Conservation (phyloP, 2,888 invertebrate species). For the Lycaena phlaeas region DNA sequence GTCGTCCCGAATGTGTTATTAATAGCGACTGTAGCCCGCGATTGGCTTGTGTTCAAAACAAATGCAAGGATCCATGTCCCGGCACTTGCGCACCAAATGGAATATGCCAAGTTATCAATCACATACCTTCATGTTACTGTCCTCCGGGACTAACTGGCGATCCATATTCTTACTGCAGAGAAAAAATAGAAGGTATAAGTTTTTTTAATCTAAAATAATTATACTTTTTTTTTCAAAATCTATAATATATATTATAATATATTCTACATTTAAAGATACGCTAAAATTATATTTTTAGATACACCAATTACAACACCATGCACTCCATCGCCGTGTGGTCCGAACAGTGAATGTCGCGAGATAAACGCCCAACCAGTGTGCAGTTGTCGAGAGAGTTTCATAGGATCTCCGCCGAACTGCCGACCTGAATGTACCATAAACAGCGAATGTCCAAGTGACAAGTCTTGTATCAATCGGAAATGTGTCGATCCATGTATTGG, state of each 20-base stretch:
- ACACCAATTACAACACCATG: conserved; percentile 66
- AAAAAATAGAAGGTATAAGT: conserved; percentile 51
- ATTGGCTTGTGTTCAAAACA: conserved; percentile 81
- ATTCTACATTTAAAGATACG: too few species aligned
- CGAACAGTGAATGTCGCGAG: conserved; percentile 82
- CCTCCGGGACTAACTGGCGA: conserved; percentile 78
- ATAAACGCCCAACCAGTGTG: conserved; percentile 79
- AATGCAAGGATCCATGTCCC: conserved; percentile 86
- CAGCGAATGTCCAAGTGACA: conserved; percentile 82
- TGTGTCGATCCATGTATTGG: conserved; percentile 86
- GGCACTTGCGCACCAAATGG: conserved; percentile 82
- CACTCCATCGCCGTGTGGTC: conserved; percentile 84
- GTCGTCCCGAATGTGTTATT: conserved; percentile 85
- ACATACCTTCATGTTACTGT: conserved; percentile 82
- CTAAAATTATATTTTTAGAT: conserved; percentile 32
- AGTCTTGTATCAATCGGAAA: conserved; percentile 83
- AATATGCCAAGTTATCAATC: conserved; percentile 82
- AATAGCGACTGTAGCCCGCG: conserved; percentile 84
- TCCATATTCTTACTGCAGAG: conserved; percentile 77
- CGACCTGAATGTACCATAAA: conserved; percentile 87
- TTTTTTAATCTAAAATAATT: conserved; percentile 1
- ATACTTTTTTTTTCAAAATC: not conserved
- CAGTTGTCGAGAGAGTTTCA: conserved; percentile 78
- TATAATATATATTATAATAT: too few species aligned
- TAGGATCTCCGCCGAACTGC: conserved; percentile 85